Evolutionary conservation across 2,113 vertebrate genomes (phyloP).

Genomic region (Clinocottus analis): DNA sequence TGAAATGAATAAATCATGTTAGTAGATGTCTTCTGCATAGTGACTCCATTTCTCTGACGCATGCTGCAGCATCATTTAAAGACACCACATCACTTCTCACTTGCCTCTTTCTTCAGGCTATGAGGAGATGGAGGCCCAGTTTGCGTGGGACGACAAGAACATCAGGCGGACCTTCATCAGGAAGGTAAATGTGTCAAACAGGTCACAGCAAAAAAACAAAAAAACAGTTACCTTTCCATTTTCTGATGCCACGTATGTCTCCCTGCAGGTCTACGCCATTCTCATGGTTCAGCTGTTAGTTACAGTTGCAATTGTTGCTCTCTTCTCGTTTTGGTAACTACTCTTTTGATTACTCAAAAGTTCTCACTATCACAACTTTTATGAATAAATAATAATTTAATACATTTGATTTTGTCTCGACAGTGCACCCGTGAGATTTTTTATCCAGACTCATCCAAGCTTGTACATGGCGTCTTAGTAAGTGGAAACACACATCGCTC

Average conservation of each 20-base stretch:
- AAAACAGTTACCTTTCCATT: background rate
- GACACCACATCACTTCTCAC: background rate
- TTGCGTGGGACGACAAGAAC: slow-evolving; percentile 90
- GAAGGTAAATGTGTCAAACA: slow-evolving; percentile 83
- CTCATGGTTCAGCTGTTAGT: slow-evolving; percentile 90
- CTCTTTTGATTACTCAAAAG: background rate
- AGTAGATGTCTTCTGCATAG: background rate
- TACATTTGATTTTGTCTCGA: slow-evolving; percentile 40
- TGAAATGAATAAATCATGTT: background rate
- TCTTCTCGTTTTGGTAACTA: slow-evolving; percentile 96
- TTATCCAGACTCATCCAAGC: slow-evolving; percentile 89
- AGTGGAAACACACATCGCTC: slow-evolving; percentile 73
- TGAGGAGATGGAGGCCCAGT: slow-evolving; percentile 86
- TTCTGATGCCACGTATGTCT: slow-evolving; percentile 15
- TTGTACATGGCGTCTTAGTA: slow-evolving; percentile 95
- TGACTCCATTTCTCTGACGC: background rate
- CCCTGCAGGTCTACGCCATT: slow-evolving; percentile 91
- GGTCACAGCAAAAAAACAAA: background rate
- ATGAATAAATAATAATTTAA: too few species aligned
- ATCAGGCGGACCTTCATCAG: slow-evolving; percentile 91
- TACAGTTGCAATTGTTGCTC: slow-evolving; percentile 86
- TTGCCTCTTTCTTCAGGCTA: slow-evolving; percentile 74
- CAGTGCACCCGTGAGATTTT: slow-evolving; percentile 90
- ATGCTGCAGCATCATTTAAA: background rate
- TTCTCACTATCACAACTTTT: too few species aligned